Base-by-base conservation (phyloP, 2,113 vertebrate species). In the Serilophus lunatus region DNA sequence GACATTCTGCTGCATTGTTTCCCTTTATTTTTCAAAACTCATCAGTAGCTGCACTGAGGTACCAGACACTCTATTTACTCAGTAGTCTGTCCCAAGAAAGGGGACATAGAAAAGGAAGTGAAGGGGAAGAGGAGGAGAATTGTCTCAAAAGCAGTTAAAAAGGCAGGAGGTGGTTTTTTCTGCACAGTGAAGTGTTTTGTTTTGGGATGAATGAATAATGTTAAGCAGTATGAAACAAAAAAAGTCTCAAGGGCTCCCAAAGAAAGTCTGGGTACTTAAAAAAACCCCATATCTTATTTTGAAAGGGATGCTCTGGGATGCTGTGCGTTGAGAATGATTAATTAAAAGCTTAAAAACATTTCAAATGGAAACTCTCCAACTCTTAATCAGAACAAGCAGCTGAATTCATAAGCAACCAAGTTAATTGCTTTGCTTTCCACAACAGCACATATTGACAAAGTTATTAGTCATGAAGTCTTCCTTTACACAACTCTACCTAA, bases 351-450 rank as follows among this genome's bases (percentile, higher is more conserved):
- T 75, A 2, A 57, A 59, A 77, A 79, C 20, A 29, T 49, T 90
- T 80, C 56, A 81, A 28, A 38, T 86, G 94, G 88, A 93, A 95
- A 78, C 56, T 86, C 64, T 83, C 65, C 68, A 88, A 42, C 44
- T 90, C 13, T 31, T 70, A 92, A 91, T n/a, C 69, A 95, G 77
- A 96, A 91, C 49, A 91, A 88, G 83, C 93, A 94, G 81, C 3
- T 89, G 74, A 70, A 92, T 75, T 82, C 57, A 71, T 61, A 96
- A 93, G 24, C 35, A 91, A 83, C 13, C 47, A 78, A 70, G 44
- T 68, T 93, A 93, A 93, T 47, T 71, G 72, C 49, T 84, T 81
- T 84, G 72, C 92, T 94, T 84, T 93, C 53, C 65, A 84, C 44
- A 96, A 77, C 72, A 75, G 47, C 44, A 36, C 36, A 65, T 71